A percentile compares a stretch with the other conserved stretches of the same genome.
Evolutionary conservation across 2,797 vertebrate genomes (phyloP).

Genomic region (Gallinago nigripennis): DNA sequence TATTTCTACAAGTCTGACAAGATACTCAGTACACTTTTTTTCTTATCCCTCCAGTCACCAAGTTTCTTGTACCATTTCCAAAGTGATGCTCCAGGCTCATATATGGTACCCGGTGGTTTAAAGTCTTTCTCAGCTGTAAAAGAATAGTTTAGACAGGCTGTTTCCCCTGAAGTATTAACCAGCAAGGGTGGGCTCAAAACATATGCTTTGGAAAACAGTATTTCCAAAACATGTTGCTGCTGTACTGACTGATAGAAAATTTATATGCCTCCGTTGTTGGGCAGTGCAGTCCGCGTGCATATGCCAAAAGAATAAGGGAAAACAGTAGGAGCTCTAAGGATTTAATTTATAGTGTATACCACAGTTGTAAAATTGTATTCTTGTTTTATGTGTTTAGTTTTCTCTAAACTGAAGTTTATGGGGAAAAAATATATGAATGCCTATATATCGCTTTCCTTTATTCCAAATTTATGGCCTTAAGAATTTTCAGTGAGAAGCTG

Average conservation of each 20-base stretch:
- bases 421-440: not conserved
- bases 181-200: not conserved
- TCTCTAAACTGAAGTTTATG: conserved; percentile 30
- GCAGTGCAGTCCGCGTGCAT: not conserved
- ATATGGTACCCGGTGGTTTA: not conserved
- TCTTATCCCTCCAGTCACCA: not conserved
- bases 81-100: not conserved
- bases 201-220: not conserved
- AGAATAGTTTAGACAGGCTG: not conserved
- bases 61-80: not conserved
- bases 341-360: not conserved
- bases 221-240: not conserved
- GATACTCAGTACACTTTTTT: conserved; percentile 6
- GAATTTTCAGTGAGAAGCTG: not conserved
- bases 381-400: conserved; percentile 46
- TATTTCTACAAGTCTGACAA: conserved; percentile 7
- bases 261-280: not conserved
- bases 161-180: not conserved
- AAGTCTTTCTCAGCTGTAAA: not conserved
- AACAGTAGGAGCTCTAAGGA: not conserved
- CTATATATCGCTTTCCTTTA: not conserved
- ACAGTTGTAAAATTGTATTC: conserved; percentile 18
- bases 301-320: not conserved
- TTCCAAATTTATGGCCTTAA: conserved; percentile 6
- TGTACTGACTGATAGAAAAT: not conserved